Base-by-base conservation (phyloP, 2,113 vertebrate species). In the Tachuris rubrigastra region DNA sequence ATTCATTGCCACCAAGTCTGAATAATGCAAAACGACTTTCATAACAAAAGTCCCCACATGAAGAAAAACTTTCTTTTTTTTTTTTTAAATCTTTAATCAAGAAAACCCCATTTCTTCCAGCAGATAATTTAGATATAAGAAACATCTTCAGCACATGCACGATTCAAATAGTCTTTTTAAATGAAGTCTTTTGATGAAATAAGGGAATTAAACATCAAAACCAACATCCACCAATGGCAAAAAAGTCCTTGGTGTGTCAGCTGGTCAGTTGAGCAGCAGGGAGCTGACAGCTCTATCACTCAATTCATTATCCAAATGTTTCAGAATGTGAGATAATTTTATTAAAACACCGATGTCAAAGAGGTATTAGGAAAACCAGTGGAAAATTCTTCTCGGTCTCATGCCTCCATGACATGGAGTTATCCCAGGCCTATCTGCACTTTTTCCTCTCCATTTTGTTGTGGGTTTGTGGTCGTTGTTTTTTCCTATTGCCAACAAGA, bases 131-230 rank as follows among this genome's bases (percentile, higher is more conserved):
- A 47, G 75, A 62, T 59, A 52, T 7, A 35, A 94, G 73, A 77
- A 82, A 35, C 42, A 60, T 42, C 81, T 85, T 67, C 62, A 85
- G 83, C 67, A 71, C 71, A 71, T 85, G 67, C 50, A 87, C 86
- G 90, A 91, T 83, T 95, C 60, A 87, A 68, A 59, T n/a, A 15
- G 13, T 72, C 47, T 46, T 86, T 75, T 91, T 39, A 89, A 74
- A 91, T 25, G 5, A 80, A 94, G 17, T 14, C 59, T 90, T 91
- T 91, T 84, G 89, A 83, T 91, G 78, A 82, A 96, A 69, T 58
- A 42, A 91, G 67, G 67, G 87, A 93, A 95, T 92, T 58, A 93
- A 94, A 88, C 81, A 91, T 93, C 90, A 95, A 96, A 94, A n/a
- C 60, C 53, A 66, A 42, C 12, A 4, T 53, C 66, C 85, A 33